These are phyloP conservation scores for Boloria selene DNA, from an alignment of 2,888 invertebrate genomes.

Conservation along the genomic window DNA sequence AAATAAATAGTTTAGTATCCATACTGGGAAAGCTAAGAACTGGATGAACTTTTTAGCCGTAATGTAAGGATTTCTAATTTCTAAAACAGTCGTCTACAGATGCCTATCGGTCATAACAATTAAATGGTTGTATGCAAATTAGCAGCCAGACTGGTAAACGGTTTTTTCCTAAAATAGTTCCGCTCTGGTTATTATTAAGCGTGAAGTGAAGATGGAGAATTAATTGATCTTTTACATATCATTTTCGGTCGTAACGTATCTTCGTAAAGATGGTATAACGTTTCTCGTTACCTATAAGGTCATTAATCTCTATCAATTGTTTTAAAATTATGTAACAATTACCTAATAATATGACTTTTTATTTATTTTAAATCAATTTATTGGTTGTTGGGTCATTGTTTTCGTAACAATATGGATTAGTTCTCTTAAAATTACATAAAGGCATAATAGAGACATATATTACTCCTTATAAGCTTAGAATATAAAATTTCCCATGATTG, in stretches of 20 bases:
- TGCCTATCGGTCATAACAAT: constrained; percentile 24
- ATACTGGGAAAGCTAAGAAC: background rate
- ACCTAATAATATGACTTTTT: no score
- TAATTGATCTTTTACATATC: constrained; percentile 36
- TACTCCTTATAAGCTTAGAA: no score
- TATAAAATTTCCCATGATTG: no score
- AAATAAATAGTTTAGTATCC: no score
- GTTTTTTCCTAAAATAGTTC: constrained; percentile 63
- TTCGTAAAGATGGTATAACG: constrained; percentile 10
- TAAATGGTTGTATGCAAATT: constrained; percentile 69
- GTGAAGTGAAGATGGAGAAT: constrained; percentile 54
- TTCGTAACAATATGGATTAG: no score
- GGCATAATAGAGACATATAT: no score
- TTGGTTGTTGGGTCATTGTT: no score
- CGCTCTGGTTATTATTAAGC: constrained; percentile 70
- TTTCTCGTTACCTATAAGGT: constrained; percentile 8
- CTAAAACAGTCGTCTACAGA: constrained; percentile 22
- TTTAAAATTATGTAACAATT: background rate
- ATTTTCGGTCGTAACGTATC: constrained; percentile 18
- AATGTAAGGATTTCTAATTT: background rate
- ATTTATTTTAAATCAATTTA: no score
- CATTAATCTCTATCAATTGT: constrained; percentile 1
- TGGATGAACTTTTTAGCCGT: background rate
- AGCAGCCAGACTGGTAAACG: constrained; percentile 56
- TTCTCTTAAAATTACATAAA: no score